Evolutionary conservation across 2,113 vertebrate genomes (phyloP).

Genomic region (Cariama cristata): DNA sequence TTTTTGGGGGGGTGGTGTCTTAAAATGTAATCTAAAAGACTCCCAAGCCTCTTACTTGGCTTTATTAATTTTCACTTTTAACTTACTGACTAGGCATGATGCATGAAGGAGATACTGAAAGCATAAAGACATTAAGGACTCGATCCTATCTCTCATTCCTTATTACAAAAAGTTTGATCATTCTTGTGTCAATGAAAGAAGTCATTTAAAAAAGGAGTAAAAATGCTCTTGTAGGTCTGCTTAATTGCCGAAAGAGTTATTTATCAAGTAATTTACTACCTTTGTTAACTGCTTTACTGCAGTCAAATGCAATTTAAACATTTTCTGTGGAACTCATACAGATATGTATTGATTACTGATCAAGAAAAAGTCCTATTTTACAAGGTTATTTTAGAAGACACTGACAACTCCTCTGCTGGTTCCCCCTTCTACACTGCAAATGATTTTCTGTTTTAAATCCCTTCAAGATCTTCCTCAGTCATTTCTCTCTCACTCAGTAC

Average conservation of each 20-base stretch:
- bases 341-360: neutral
- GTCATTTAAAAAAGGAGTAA: neutral
- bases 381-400: neutral
- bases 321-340: neutral
- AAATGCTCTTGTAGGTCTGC: neutral
- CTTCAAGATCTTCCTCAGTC: neutral
- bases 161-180: neutral
- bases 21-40: neutral
- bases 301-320: neutral
- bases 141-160: neutral
- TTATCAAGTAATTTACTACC: neutral
- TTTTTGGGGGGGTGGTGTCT: accelerated
- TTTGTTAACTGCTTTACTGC: neutral
- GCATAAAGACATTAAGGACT: neutral
- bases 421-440: neutral
- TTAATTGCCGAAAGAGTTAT: neutral
- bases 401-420: neutral
- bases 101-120: neutral
- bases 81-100: neutral
- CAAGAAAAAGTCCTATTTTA: neutral
- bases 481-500: neutral
- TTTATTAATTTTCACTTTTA: neutral
- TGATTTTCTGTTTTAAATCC: neutral
- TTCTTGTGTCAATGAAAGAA: neutral
- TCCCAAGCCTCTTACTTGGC: neutral